A percentile compares a stretch with the other conserved stretches of the same genome.
Evolutionary conservation across 2,888 invertebrate genomes (phyloP).

Genomic region (Macrosoma leucophasiata): DNA sequence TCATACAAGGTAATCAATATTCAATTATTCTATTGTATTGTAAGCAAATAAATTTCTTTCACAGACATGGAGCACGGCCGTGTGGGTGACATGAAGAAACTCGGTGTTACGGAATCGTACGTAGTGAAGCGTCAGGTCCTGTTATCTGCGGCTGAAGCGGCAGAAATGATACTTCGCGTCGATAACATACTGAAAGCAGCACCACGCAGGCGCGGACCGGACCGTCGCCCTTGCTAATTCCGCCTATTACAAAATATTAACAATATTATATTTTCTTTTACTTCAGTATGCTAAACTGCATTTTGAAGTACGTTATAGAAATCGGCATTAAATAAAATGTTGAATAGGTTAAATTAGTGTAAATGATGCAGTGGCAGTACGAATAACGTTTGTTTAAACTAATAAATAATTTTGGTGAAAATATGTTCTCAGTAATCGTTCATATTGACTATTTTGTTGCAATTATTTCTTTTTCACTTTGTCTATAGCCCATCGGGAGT

Average conservation of each 20-base stretch:
- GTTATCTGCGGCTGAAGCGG: slow-evolving; percentile 95
- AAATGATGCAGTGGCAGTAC: too few relatives aligned
- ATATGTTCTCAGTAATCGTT: too few relatives aligned
- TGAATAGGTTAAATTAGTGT: too few relatives aligned
- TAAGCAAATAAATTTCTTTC: neutral
- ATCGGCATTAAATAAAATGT: too few relatives aligned
- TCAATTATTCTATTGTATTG: too few relatives aligned
- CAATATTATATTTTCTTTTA: slow-evolving; percentile 1
- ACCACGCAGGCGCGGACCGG: slow-evolving; percentile 90
- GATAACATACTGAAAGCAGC: slow-evolving; percentile 97
- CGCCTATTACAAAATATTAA: slow-evolving; percentile 1
- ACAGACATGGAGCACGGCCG: slow-evolving; percentile 92
- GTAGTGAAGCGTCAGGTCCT: slow-evolving; percentile 98
- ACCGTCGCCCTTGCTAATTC: slow-evolving; percentile 87
- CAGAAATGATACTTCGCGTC: slow-evolving; percentile 98
- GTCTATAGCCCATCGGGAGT: too few relatives aligned
- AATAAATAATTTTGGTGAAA: too few relatives aligned
- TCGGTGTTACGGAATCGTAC: slow-evolving; percentile 97
- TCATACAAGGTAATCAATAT: too few relatives aligned
- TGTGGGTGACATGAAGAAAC: slow-evolving; percentile 90
- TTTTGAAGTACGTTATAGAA: too few relatives aligned
- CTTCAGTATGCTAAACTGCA: neutral
- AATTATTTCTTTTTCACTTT: too few relatives aligned
- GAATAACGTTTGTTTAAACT: too few relatives aligned
- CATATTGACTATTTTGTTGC: too few relatives aligned